A percentile compares a stretch with the other conserved stretches of the same genome.
phyloP scores from a whole-genome alignment of 2,888 invertebrate genomes.

The Clusia tigrina region DNA sequence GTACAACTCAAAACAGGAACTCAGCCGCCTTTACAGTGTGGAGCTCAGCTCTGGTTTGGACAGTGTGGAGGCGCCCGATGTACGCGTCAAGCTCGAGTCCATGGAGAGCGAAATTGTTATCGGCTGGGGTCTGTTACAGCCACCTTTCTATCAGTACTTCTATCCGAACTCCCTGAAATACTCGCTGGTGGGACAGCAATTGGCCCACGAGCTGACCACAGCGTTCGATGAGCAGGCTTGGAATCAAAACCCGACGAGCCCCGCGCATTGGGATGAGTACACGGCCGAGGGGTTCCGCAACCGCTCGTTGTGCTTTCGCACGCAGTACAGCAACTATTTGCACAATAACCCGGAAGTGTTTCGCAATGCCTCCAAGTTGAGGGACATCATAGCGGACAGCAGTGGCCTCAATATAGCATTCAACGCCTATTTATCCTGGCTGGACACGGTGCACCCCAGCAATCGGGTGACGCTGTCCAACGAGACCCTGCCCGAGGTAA shows the following conservation, averaged over 20 bases:
- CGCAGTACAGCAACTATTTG: slow-evolving; percentile 51
- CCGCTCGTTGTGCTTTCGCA: slow-evolving; percentile 51
- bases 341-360: slow-evolving; percentile 47
- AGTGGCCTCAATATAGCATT: slow-evolving; percentile 57
- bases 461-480: slow-evolving; percentile 31
- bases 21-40: slow-evolving; percentile 40
- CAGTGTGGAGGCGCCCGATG: slow-evolving; percentile 45
- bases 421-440: slow-evolving; percentile 55
- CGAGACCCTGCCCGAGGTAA: slow-evolving; percentile 53
- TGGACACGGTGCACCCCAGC: slow-evolving; percentile 40
- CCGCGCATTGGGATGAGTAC: slow-evolving; percentile 42
- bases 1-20: slow-evolving; percentile 43
- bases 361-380: slow-evolving; percentile 46
- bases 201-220: slow-evolving; percentile 47
- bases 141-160: slow-evolving; percentile 50
- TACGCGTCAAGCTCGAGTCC: slow-evolving; percentile 41
- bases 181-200: slow-evolving; percentile 46
- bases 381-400: slow-evolving; percentile 50
- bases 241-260: slow-evolving; percentile 44
- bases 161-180: slow-evolving; percentile 52
- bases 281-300: slow-evolving; percentile 44
- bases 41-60: slow-evolving; percentile 29
- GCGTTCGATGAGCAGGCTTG: slow-evolving; percentile 55
- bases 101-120: slow-evolving; percentile 44
- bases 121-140: slow-evolving; percentile 54